Evolutionary conservation across 2,113 vertebrate genomes (phyloP).

Genomic region (Salvelinus alpinus): DNA sequence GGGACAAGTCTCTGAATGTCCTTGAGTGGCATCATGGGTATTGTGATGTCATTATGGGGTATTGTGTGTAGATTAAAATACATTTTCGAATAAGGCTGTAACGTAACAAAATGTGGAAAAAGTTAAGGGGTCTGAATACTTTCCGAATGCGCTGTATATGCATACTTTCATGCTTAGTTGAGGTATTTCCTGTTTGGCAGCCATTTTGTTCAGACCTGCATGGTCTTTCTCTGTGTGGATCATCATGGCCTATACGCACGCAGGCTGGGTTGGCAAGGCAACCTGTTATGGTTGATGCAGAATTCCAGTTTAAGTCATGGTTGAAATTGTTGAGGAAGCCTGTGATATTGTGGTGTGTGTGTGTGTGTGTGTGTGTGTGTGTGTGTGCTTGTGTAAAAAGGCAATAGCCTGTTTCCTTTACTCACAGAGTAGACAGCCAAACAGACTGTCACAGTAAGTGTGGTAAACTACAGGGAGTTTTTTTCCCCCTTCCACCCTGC

Average conservation of each 20-base stretch:
- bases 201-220: constrained; percentile 1
- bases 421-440: not conserved
- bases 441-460: not conserved
- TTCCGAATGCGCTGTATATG: not conserved
- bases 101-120: not conserved
- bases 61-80: too few species aligned
- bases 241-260: not conserved
- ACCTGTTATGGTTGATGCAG: not conserved
- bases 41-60: too few species aligned
- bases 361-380: constrained; percentile 4
- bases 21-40: too few species aligned
- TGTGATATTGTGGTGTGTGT: not conserved
- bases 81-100: not conserved
- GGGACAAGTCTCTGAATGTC: too few species aligned
- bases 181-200: constrained; percentile 16
- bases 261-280: not conserved
- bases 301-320: not conserved
- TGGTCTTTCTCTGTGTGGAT: not conserved
- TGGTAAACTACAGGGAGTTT: not conserved
- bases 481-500: not conserved
- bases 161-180: not conserved
- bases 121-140: not conserved
- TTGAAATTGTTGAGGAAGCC: not conserved
- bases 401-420: not conserved
- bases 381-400: not conserved